Percentiles rank a stretch among this genome's conserved stretches.
Evolutionary conservation across 1,140 invertebrate species (phyloP).

Genomic region (Planococcus citri): DNA sequence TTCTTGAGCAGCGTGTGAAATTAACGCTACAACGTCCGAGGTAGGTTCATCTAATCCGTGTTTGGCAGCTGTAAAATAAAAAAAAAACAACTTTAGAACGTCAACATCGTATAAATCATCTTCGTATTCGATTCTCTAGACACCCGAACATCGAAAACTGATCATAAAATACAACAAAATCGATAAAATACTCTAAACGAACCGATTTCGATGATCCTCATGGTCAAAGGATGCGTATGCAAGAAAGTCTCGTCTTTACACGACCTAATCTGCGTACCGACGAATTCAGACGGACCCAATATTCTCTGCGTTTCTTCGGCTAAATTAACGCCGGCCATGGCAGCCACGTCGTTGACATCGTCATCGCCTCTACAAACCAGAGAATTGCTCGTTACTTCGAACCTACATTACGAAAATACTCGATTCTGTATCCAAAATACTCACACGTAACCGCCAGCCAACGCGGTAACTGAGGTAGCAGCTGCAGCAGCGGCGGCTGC

Average conservation of each 20-base stretch:
- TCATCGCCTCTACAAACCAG: constrained; percentile 57
- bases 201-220: constrained; percentile 64
- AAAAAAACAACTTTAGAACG: no score
- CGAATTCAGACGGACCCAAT: constrained; percentile 84
- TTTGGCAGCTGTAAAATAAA: constrained; percentile 43
- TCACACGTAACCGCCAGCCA: constrained; percentile 26
- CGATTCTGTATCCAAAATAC: constrained; percentile 8
- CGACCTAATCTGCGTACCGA: constrained; percentile 88
- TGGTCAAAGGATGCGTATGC: constrained; percentile 58
- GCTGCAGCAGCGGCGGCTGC: constrained; percentile 29
- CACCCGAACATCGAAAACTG: no score
- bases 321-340: constrained; percentile 98
- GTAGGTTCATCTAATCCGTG: constrained; percentile 78
- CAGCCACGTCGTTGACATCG: constrained; percentile 96
- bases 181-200: constrained; percentile 1
- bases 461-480: constrained; percentile 32
- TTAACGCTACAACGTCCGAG: constrained; percentile 73
- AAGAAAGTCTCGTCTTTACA: constrained; percentile 92
- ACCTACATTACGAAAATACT: background rate
- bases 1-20: constrained; percentile 93
- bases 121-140: background rate
- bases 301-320: constrained; percentile 92
- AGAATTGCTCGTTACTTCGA: background rate
- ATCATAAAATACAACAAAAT: no score
- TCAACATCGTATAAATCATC: background rate